phyloP scores from a whole-genome alignment of 2,888 invertebrate genomes.

The Xanthia togata region DNA sequence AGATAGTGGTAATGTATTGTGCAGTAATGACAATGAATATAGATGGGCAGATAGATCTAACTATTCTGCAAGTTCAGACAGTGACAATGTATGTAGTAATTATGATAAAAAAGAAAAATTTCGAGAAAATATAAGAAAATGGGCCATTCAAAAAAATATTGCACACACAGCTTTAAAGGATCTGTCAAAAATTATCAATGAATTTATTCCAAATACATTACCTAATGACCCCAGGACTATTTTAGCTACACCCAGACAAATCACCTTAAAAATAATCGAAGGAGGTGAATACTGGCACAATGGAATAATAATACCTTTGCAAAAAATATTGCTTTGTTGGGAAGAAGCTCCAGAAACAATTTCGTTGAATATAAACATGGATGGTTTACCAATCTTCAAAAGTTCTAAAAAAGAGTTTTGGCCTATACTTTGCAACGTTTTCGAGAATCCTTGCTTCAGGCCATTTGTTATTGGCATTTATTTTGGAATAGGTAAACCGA shows the following conservation, averaged over 20 bases:
- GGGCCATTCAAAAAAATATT: slow-evolving; percentile 17
- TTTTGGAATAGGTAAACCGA: slow-evolving; percentile 52
- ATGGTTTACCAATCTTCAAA: slow-evolving; percentile 58
- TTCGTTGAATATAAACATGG: slow-evolving; percentile 55
- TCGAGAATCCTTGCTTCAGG: slow-evolving; percentile 18
- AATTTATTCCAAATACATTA: slow-evolving; percentile 32
- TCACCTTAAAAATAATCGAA: slow-evolving; percentile 9
- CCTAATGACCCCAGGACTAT: slow-evolving; percentile 32
- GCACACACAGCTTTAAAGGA: slow-evolving; percentile 22
- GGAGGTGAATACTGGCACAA: slow-evolving; percentile 23
- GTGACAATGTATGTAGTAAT: slow-evolving; percentile 1
- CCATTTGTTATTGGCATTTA: slow-evolving; percentile 58
- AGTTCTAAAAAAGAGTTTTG: slow-evolving; percentile 54
- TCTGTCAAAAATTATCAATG: slow-evolving; percentile 31
- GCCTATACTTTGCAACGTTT: slow-evolving; percentile 51
- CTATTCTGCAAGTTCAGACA: slow-evolving; percentile 8
- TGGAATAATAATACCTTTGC: slow-evolving; percentile 10
- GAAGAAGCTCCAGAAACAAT: slow-evolving; percentile 11
- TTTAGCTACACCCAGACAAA: slow-evolving; percentile 24
- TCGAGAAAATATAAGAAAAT: slow-evolving; percentile 25
- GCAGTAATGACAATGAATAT: slow-evolving; percentile 12
- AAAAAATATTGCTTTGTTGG: slow-evolving; percentile 16
- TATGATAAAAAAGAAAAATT: background rate
- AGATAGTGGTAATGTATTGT: slow-evolving; percentile 10
- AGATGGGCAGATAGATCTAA: slow-evolving; percentile 8